These are phyloP conservation scores for Osmoderma eremita DNA, from an alignment of 2,888 invertebrate species.

Conservation along the genomic window DNA sequence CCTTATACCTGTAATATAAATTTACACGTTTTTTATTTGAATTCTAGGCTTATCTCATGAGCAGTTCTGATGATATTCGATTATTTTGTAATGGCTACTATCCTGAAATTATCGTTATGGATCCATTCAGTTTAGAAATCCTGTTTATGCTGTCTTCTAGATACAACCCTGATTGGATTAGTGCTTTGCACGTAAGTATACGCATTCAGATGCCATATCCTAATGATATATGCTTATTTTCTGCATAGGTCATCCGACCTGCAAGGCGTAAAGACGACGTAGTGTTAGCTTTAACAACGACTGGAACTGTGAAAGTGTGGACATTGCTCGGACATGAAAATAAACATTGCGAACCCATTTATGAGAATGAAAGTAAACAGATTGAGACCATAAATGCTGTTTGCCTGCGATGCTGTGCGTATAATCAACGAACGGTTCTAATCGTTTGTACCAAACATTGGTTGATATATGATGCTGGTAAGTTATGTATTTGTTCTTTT, in stretches of 20 bases:
- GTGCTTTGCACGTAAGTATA: constrained; percentile 84
- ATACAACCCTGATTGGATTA: constrained; percentile 98
- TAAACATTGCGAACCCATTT: constrained; percentile 87
- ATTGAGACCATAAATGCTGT: constrained; percentile 94
- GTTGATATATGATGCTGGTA: constrained; percentile 88
- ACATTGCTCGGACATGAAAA: constrained; percentile 89
- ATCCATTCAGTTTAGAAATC: constrained; percentile 93
- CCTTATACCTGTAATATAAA: too few relatives aligned
- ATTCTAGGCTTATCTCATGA: constrained; percentile 82
- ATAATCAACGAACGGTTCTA: constrained; percentile 95
- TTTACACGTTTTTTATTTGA: constrained; percentile 20
- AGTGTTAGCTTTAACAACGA: constrained; percentile 92
- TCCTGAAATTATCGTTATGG: constrained; percentile 96
- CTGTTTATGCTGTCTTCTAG: constrained; percentile 92
- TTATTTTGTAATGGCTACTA: constrained; percentile 98
- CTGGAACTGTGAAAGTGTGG: constrained; percentile 98
- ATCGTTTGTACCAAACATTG: constrained; percentile 97
- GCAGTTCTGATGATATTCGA: constrained; percentile 82
- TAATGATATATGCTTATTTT: constrained; percentile 42
- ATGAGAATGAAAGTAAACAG: constrained; percentile 98
- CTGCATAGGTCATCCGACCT: constrained; percentile 71
- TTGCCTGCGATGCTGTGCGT: constrained; percentile 91
- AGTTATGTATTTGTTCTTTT: constrained; percentile 4
- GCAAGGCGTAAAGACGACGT: constrained; percentile 92
- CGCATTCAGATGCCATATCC: neutral